Base-by-base conservation (phyloP, 2,113 vertebrate species). In the Osmerus mordax region DNA sequence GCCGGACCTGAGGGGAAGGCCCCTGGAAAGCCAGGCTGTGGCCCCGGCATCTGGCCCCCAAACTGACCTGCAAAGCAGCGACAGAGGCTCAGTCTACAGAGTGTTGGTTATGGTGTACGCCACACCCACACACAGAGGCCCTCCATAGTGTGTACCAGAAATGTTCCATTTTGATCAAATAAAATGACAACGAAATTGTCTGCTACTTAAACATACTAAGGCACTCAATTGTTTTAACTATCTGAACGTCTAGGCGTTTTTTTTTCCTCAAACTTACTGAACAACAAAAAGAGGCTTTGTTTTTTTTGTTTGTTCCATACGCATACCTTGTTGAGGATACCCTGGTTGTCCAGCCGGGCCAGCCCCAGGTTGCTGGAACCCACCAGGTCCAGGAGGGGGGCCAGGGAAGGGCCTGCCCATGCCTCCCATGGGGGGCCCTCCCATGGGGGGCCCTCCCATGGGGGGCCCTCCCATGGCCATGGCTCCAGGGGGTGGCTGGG, bases 301-400 rank as follows among this genome's bases (percentile, higher is more conserved):
- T 65, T 5, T 55, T 3, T 60, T 14, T 56, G 52, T 41, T 47
- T 47, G 41, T 47, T 47, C 36, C 56, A 14, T 28, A 15, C 23
- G 18, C 77, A 75, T 91, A 97, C 96, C 93, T 87, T 89, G 89
- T 87, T 94, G 91, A 75, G 90, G 89, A 80, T 93, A 96, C 11
- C 93, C 94, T 71, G 87, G 36, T 25, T 90, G 92, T 76, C 89
- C 78, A 18, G 67, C 71, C 72, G 91, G 88, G 71, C 92, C 93
- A 0, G 90, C 80, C 63, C 84, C 83, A n/a, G 89, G 89, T 0
- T 92, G 90, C 70, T 91, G 94, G 70, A 94, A 91, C 72, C 89
- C 91, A 51, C 90, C 79, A 18, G 83, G 86, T 0, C 89, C 88
- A 59, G 88, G 63, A 32, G 89, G 84, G 19, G 81, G 78, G 0